These are phyloP conservation scores for Pantala flavescens DNA, from an alignment of 1,140 invertebrate genomes.

Conservation along the genomic window DNA sequence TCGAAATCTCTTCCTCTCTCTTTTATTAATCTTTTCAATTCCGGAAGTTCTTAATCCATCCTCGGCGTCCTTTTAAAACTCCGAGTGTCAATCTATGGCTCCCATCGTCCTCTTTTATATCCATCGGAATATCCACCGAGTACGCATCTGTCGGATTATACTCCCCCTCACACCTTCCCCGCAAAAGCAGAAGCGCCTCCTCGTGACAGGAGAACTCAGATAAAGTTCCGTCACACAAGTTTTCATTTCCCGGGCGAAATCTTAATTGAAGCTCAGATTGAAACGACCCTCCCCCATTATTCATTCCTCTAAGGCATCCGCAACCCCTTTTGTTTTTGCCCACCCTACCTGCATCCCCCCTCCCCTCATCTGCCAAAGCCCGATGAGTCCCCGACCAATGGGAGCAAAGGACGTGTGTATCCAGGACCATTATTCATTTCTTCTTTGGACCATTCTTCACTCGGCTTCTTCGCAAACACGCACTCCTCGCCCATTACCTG, in stretches of 20 bases:
- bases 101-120: background rate
- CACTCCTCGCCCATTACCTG: background rate
- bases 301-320: background rate
- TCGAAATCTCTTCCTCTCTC: background rate
- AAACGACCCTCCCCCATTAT: background rate
- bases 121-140: background rate
- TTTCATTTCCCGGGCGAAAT: slow-evolving; percentile 8
- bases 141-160: background rate
- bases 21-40: too few species aligned
- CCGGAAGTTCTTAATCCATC: too few species aligned
- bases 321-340: too few species aligned
- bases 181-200: background rate
- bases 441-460: background rate
- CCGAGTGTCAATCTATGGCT: too few species aligned
- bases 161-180: background rate
- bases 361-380: background rate
- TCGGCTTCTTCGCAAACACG: background rate
- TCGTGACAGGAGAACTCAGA: background rate
- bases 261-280: background rate
- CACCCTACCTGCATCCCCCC: background rate
- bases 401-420: too few species aligned
- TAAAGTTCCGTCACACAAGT: slow-evolving; percentile 9
- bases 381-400: too few species aligned
- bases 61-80: too few species aligned
- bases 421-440: background rate